A percentile compares a stretch with the other conserved stretches of the same genome.
These are phyloP conservation scores for Erebia epiphron DNA, from an alignment of 2,888 invertebrate genomes.

Conservation along the genomic window DNA sequence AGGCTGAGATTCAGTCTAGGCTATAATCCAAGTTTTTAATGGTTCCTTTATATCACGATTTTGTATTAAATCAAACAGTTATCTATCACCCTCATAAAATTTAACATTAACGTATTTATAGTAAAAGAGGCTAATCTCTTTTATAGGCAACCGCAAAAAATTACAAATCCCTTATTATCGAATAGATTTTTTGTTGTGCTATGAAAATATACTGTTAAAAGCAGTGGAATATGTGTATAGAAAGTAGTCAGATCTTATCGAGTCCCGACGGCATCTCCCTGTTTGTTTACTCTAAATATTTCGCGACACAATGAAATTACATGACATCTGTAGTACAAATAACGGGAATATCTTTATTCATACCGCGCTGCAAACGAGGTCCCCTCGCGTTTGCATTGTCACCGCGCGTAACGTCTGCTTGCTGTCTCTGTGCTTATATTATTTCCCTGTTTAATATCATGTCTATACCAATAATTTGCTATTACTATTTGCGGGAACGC, in stretches of 20 bases:
- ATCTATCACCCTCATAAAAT: slow-evolving; percentile 21
- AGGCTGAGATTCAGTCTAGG: slow-evolving; percentile 15
- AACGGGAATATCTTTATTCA: slow-evolving; percentile 83
- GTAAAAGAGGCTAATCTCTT: slow-evolving; percentile 68
- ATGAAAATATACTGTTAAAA: slow-evolving; percentile 68
- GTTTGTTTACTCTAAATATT: slow-evolving; percentile 81
- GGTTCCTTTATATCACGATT: background rate
- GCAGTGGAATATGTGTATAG: slow-evolving; percentile 58
- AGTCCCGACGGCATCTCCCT: slow-evolving; percentile 65
- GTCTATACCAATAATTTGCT: slow-evolving; percentile 35
- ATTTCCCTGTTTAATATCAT: slow-evolving; percentile 37
- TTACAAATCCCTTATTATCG: slow-evolving; percentile 70
- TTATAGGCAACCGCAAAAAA: slow-evolving; percentile 65
- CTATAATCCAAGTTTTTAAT: slow-evolving; percentile 14
- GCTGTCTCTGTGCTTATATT: slow-evolving; percentile 54
- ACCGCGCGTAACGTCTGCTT: slow-evolving; percentile 70
- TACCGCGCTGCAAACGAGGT: slow-evolving; percentile 72
- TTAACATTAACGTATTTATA: slow-evolving; percentile 40
- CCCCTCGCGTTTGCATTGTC: slow-evolving; percentile 73
- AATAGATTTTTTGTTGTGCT: slow-evolving; percentile 55
- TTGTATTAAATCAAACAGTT: background rate
- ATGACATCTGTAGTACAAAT: slow-evolving; percentile 83
- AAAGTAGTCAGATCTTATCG: slow-evolving; percentile 73
- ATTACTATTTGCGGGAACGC: slow-evolving; percentile 4
- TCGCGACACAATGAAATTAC: slow-evolving; percentile 81